Evolutionary conservation across 2,113 vertebrate genomes (phyloP).

Genomic region (Notarius lentiginosus): DNA sequence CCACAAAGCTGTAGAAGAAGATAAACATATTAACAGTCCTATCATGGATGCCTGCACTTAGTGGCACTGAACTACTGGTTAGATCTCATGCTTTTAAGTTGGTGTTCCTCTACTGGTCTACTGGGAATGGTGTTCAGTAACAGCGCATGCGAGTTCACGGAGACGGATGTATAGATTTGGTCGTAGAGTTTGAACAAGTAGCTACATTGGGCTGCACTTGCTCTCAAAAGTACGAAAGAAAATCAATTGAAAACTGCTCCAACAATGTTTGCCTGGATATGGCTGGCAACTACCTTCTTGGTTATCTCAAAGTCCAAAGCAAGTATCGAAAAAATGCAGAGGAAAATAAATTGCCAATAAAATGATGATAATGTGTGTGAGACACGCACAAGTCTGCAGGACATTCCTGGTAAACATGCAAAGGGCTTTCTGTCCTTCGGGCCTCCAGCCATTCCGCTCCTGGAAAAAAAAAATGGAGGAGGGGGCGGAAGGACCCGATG

Average conservation of each 20-base stretch:
- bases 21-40: conserved; percentile 51
- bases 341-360: conserved; percentile 38
- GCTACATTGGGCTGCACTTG: conserved; percentile 59
- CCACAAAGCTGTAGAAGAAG: conserved; percentile 46
- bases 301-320: conserved; percentile 47
- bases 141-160: conserved; percentile 63
- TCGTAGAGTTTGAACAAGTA: conserved; percentile 48
- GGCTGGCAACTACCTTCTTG: conserved; percentile 65
- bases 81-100: conserved; percentile 59
- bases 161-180: conserved; percentile 52
- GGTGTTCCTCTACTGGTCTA: conserved; percentile 32
- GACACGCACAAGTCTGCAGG: conserved; percentile 59
- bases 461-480: conserved; percentile 45
- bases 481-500: conserved; percentile 40
- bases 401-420: conserved; percentile 67
- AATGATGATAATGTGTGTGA: conserved; percentile 52
- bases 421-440: conserved; percentile 64
- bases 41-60: conserved; percentile 47
- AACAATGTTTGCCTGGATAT: conserved; percentile 53
- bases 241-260: conserved; percentile 52
- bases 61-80: conserved; percentile 51
- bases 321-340: conserved; percentile 45
- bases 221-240: conserved; percentile 46
- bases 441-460: conserved; percentile 63
- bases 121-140: conserved; percentile 50